Base-by-base conservation (phyloP, 2,113 vertebrate genomes). In the Cebus imitator region DNA sequence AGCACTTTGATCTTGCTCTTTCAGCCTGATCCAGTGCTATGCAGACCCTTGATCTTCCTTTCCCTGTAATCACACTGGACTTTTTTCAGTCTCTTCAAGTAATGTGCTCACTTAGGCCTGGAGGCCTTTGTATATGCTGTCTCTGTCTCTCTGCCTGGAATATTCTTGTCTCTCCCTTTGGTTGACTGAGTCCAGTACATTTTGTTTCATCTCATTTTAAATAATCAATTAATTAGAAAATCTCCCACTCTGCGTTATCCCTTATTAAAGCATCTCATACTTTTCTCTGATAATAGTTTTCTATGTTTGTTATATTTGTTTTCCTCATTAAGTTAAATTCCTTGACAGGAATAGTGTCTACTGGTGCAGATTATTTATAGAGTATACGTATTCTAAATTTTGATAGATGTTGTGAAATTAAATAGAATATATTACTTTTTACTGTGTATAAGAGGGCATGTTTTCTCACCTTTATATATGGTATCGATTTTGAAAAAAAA, bases 151-250 rank as follows among this genome's bases (percentile, higher is more conserved):
- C 40, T 57, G 14, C 61, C 50, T 37, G 66, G 25, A 50, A 75
- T 75, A 76, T 25, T 87, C 87, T 91, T 81, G 18, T 2, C 25
- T 45, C 35, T 80, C 20, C 23, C 35, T 81, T 64, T 85, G 73
- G 25, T 35, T 70, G 32, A 5, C 66, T 95, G 48, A 80, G 25
- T 76, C 40, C 50, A 70, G 25, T 66, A 95, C n/a, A n/a, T 25
- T 81, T 66, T 95, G 20, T 73, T 91, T 89, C 87, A 87, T 84
- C 23, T 75, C 58, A 90, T n/a, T 55, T 93, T 93, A 83, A 43
- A 32, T 78, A n/a, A 94, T 76, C 48, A 81, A 40, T 55, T 90
- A 43, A 88, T 96, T 72, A 75, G 35, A 90, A 92, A n/a, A 35
- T 43, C 37, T 76, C 72, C n/a, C 18, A 61, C 8, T 5, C 55